Percentiles rank a stretch among this genome's conserved stretches.
Evolutionary conservation across 2,797 vertebrate genomes (phyloP).

Genomic region (Prunella strophiata): DNA sequence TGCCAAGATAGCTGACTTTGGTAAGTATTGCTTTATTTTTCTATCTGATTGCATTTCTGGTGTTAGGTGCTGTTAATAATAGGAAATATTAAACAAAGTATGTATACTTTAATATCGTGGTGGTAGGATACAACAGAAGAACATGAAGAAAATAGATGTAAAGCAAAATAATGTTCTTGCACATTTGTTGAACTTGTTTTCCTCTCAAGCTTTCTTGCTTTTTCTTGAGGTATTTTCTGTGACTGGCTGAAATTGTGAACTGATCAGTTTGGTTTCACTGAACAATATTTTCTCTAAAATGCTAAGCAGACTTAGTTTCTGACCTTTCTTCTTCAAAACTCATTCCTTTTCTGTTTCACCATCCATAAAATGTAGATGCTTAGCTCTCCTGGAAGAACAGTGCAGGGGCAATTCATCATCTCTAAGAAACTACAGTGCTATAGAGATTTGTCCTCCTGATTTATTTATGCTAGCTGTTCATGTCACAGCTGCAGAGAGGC

Average conservation of each 20-base stretch:
- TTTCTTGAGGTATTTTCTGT: not conserved
- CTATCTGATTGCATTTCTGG: not conserved
- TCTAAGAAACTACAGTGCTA: not conserved
- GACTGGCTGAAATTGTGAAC: not conserved
- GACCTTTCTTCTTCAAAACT: not conserved
- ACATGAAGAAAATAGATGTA: not conserved
- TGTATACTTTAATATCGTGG: not conserved
- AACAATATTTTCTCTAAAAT: not conserved
- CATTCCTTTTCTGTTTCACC: not conserved
- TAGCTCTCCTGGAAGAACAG: not conserved
- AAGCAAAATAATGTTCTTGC: not conserved
- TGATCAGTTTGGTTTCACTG: not conserved
- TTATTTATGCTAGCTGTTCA: not conserved
- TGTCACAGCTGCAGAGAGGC: not conserved
- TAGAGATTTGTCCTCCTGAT: not conserved
- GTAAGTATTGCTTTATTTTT: slow-evolving; percentile 72
- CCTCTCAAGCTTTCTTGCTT: not conserved
- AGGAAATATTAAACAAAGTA: not conserved
- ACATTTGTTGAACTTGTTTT: not conserved
- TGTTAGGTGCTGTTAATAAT: not conserved
- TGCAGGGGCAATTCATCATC: not conserved
- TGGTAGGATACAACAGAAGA: not conserved
- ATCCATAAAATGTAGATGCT: not conserved
- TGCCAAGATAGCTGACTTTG: slow-evolving; percentile 98
- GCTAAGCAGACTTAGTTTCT: not conserved